phyloP scores from a whole-genome alignment of 2,797 vertebrate genomes.

The Gallinago stenura region DNA sequence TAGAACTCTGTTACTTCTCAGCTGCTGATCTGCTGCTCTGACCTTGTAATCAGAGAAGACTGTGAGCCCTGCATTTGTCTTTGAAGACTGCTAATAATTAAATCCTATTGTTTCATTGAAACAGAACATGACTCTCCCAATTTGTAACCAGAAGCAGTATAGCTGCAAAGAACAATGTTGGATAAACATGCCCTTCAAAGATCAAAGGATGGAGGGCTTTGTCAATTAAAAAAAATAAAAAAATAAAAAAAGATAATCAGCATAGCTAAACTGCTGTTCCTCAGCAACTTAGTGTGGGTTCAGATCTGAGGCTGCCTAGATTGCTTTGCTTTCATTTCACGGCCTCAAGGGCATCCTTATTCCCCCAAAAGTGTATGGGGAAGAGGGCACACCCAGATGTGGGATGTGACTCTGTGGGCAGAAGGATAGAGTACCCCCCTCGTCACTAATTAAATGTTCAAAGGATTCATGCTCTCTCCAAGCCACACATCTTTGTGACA shows the following conservation, averaged over 20 bases:
- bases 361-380: neutral
- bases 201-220: conserved; percentile 55
- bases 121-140: conserved; percentile 58
- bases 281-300: neutral
- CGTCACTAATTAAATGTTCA: neutral
- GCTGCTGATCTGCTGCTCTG: conserved; percentile 11
- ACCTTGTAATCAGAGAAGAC: conserved; percentile 49
- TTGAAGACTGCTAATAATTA: conserved; percentile 70
- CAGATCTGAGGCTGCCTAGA: conserved; percentile 45
- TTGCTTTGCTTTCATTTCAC: conserved; percentile 40
- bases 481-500: conserved; percentile 10
- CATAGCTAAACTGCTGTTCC: conserved; percentile 33
- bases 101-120: conserved; percentile 69
- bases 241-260: neutral
- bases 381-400: conserved; percentile 42
- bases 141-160: conserved; percentile 65
- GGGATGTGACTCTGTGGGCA: neutral
- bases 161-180: conserved; percentile 59
- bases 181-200: conserved; percentile 70
- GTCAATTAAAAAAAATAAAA: conserved; percentile 31
- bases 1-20: conserved; percentile 9
- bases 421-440: neutral
- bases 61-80: conserved; percentile 21
- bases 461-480: neutral
- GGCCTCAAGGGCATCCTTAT: conserved; percentile 15